A percentile compares a stretch with the other conserved stretches of the same genome.
phyloP scores from a whole-genome alignment of 2,888 invertebrate genomes.

The Azorinus chamasolen region DNA sequence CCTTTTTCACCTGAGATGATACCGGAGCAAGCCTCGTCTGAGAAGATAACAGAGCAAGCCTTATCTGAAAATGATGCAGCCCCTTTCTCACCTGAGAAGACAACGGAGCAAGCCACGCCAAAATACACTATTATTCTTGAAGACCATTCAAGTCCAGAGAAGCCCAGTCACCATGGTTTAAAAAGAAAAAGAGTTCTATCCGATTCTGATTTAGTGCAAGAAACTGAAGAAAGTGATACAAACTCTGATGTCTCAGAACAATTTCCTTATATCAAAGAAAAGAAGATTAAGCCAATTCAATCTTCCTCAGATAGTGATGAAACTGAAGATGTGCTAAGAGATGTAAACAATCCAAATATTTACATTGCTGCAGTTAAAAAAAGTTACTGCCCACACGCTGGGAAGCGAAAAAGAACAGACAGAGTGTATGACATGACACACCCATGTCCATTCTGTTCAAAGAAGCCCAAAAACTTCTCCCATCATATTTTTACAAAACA shows the following conservation, averaged over 20 bases:
- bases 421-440: constrained; percentile 29
- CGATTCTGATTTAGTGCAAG: constrained; percentile 6
- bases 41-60: too few relatives aligned
- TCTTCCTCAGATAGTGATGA: constrained; percentile 3
- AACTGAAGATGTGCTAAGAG: constrained; percentile 16
- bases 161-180: constrained; percentile 6
- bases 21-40: not conserved
- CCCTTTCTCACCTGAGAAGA: constrained; percentile 3
- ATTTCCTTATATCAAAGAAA: constrained; percentile 2
- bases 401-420: constrained; percentile 24
- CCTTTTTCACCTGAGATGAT: not conserved
- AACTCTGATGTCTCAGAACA: constrained; percentile 6
- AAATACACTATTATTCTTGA: constrained; percentile 4
- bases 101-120: not conserved
- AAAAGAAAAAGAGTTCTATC: constrained; percentile 7
- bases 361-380: constrained; percentile 24
- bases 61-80: too few relatives aligned
- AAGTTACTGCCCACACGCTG: constrained; percentile 20
- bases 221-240: constrained; percentile 18
- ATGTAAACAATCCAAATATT: constrained; percentile 25
- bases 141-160: not conserved
- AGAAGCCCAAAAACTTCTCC: constrained; percentile 33
- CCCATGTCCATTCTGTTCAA: constrained; percentile 38
- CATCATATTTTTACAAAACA: constrained; percentile 39
- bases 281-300: constrained; percentile 3